These are phyloP conservation scores for Elaphurus davidianus DNA, from an alignment of 2,113 vertebrate genomes.

Conservation along the genomic window DNA sequence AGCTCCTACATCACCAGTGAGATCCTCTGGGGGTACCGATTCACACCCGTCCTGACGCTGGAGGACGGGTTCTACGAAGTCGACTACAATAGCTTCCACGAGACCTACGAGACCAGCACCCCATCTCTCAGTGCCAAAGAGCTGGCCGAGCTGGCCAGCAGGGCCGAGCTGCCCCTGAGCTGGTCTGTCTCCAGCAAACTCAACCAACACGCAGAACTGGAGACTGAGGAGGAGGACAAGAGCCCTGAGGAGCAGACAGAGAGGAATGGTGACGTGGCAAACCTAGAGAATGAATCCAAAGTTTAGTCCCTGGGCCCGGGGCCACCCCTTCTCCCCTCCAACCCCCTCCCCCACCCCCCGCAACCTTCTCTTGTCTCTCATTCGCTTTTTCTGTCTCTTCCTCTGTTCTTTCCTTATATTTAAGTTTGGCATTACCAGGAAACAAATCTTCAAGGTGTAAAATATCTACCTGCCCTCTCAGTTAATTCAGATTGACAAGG, in stretches of 20 bases:
- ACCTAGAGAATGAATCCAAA: slow-evolving; percentile 96
- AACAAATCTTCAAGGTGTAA: slow-evolving; percentile 61
- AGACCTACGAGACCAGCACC: slow-evolving; percentile 97
- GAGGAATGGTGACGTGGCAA: slow-evolving; percentile 94
- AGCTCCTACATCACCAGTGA: slow-evolving; percentile 96
- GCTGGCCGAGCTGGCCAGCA: slow-evolving; percentile 88
- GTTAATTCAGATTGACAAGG: slow-evolving; percentile 48
- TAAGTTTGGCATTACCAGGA: slow-evolving; percentile 29
- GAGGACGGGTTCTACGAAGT: slow-evolving; percentile 99
- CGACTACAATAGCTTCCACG: slow-evolving; percentile 99
- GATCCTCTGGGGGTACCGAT: slow-evolving; percentile 98
- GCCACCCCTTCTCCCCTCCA: not conserved
- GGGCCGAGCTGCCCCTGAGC: slow-evolving; percentile 90
- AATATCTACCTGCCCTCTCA: slow-evolving; percentile 74
- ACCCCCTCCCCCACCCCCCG: not conserved
- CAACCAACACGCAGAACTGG: slow-evolving; percentile 91
- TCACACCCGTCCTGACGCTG: slow-evolving; percentile 95
- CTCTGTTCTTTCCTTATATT: slow-evolving; percentile 25
- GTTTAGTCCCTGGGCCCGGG: slow-evolving; percentile 79
- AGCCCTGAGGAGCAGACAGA: slow-evolving; percentile 86
- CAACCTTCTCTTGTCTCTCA: slow-evolving; percentile 24
- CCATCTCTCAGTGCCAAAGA: slow-evolving; percentile 94
- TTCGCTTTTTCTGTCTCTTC: slow-evolving; percentile 13
- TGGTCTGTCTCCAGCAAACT: slow-evolving; percentile 96
- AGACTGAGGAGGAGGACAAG: slow-evolving; percentile 87